Conservation (phyloP, 1,140 invertebrate species). For the Drosophila mauritiana region DNA sequence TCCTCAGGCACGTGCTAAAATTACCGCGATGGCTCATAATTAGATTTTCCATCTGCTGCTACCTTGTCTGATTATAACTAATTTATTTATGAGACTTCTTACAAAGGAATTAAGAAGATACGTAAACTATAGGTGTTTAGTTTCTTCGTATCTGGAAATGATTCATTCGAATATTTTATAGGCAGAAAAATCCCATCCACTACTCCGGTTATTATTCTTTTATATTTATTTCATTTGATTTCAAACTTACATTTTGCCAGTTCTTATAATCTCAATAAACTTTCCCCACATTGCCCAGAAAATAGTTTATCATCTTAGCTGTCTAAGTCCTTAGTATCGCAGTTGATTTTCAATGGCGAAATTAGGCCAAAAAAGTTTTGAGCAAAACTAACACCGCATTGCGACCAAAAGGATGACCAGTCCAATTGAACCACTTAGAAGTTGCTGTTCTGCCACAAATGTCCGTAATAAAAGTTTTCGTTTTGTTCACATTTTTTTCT, state of each 20-base stretch:
- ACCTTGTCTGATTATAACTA: conserved; percentile 6
- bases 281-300: conserved; percentile 1
- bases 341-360: conserved; percentile 49
- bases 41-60: conserved; percentile 42
- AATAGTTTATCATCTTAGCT: conserved; percentile 23
- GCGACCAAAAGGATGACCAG: conserved; percentile 20
- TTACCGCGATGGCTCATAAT: conserved; percentile 38
- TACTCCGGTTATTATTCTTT: background rate
- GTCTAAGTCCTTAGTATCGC: conserved; percentile 37
- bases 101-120: background rate
- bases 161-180: too few species aligned
- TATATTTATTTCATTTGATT: background rate
- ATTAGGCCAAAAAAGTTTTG: conserved; percentile 43
- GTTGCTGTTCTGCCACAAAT: conserved; percentile 48
- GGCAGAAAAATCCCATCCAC: too few species aligned
- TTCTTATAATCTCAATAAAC: background rate
- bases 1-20: conserved; percentile 17
- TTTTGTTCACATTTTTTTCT: conserved; percentile 12
- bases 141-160: too few species aligned
- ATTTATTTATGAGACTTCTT: conserved; percentile 11
- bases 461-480: conserved; percentile 55
- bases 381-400: conserved; percentile 45
- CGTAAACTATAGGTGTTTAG: background rate
- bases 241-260: background rate
- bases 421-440: conserved; percentile 48